A percentile compares a stretch with the other conserved stretches of the same genome.
These are phyloP conservation scores for Cyanocitta stelleri DNA, from an alignment of 2,113 vertebrate genomes.

Conservation along the genomic window DNA sequence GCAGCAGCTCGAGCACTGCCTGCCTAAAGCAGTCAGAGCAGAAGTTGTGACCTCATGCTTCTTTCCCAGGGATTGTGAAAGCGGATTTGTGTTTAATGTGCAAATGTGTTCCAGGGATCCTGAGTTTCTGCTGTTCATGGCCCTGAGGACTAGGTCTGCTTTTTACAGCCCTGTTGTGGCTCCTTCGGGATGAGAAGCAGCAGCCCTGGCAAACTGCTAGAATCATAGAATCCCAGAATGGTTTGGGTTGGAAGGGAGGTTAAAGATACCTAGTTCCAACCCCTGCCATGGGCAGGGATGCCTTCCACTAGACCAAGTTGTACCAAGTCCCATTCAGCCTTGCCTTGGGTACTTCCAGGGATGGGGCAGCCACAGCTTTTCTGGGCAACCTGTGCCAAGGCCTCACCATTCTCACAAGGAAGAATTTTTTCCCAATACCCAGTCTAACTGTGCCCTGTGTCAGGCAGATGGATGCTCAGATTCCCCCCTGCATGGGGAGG, in stretches of 20 bases:
- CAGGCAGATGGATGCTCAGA: accelerated
- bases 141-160: neutral
- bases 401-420: neutral
- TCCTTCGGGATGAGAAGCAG: neutral
- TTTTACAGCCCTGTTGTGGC: neutral
- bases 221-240: neutral
- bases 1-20: neutral
- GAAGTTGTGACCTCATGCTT: neutral
- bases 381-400: neutral
- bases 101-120: too few relatives aligned
- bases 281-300: neutral
- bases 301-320: neutral
- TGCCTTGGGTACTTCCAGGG: neutral
- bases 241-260: neutral
- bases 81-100: neutral
- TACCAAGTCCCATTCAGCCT: accelerated
- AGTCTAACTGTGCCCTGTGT: neutral
- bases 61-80: too few relatives aligned
- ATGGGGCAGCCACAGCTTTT: neutral
- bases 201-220: neutral
- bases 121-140: neutral
- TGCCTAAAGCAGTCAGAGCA: neutral
- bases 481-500: accelerated
- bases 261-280: neutral
- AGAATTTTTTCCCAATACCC: neutral